Conservation (phyloP, 30 jellyfish, hydroid and myxozoan genomes). For the Chrysaora quinquecirrha region DNA sequence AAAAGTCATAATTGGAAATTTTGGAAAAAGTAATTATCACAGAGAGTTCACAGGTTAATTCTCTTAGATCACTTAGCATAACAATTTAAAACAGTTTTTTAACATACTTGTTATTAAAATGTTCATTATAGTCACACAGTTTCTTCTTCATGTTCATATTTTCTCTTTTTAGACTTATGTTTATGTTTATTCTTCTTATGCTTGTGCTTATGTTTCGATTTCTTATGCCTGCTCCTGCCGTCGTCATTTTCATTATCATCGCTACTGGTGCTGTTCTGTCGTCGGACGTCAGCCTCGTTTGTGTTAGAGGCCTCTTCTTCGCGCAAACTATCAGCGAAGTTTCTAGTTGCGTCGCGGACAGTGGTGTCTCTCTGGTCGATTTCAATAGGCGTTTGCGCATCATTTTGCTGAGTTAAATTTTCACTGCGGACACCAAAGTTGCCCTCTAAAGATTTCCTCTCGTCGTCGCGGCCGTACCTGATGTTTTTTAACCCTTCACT, state of each 20-base stretch:
- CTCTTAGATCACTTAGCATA: no score
- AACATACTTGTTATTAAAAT: no score
- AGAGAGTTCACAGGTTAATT: no score
- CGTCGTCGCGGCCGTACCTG: neutral
- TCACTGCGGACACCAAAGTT: no score
- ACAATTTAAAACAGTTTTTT: no score
- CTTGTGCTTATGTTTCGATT: conserved; percentile 33
- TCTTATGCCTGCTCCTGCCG: conserved; percentile 21
- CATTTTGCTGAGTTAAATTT: neutral
- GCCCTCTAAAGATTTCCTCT: no score
- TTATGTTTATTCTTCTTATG: conserved; percentile 36
- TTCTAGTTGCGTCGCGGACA: neutral
- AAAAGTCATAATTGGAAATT: no score
- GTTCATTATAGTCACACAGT: no score
- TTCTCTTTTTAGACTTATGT: conserved; percentile 10
- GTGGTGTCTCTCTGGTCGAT: no score
- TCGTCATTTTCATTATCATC: conserved; percentile 13
- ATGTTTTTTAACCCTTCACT: neutral
- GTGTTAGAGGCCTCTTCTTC: neutral
- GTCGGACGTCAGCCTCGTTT: neutral
- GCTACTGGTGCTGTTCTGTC: conserved; percentile 22
- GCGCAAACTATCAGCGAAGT: neutral
- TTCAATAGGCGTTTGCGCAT: neutral
- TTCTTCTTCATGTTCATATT: no score
- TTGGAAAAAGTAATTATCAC: no score